Evolutionary conservation across 2,888 invertebrate species (phyloP), one percentile per base, ranked within the genome.

Genomic region (Mesoligia furuncula): DNA sequence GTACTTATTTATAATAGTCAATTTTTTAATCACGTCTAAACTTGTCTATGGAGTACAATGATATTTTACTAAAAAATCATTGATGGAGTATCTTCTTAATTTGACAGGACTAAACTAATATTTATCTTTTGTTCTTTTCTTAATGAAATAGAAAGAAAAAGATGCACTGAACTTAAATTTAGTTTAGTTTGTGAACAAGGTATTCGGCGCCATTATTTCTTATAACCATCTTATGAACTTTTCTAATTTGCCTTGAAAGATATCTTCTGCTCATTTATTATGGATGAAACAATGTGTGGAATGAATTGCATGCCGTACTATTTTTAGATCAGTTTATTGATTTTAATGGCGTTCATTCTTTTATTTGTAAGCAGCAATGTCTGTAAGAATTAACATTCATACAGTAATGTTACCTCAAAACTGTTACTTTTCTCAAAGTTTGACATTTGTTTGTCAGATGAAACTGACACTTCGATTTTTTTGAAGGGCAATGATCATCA

Each of bases 291-390:
- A 24, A 24, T 27, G 45, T 48, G 5, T 15, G 31, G n/a, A 73
- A 64, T 64, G 64, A 73, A 42, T 59, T 73, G 64, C 57, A 81
- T 73, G 64, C 7, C 36, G 36, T 15, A 2, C 48, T 73, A 73
- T 65, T 42, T 20, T 65, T 42, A 31, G 27, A 39, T 0, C 5
- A 20, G 8, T 57, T 73, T 73, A 78, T 78, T 80, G 64, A 80
- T 78, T 80, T 80, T 80, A 78, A 73, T 80, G 13, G 57, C 31
- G 48, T 57, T 5, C 36, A 57, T 57, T n/a, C 5, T 48, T 71
- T 27, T 31, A 57, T 80, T 57, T 73, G 6, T 36, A 36, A 36
- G 36, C 39, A 11, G 42, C 39, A 15, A 36, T 20, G 8, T 24
- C 24, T 17, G 5, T 6, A 5, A 36, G 36, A 0, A 36, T 4